These are phyloP conservation scores for Chloropsis hardwickii DNA, from an alignment of 2,113 vertebrate species.

Conservation along the genomic window DNA sequence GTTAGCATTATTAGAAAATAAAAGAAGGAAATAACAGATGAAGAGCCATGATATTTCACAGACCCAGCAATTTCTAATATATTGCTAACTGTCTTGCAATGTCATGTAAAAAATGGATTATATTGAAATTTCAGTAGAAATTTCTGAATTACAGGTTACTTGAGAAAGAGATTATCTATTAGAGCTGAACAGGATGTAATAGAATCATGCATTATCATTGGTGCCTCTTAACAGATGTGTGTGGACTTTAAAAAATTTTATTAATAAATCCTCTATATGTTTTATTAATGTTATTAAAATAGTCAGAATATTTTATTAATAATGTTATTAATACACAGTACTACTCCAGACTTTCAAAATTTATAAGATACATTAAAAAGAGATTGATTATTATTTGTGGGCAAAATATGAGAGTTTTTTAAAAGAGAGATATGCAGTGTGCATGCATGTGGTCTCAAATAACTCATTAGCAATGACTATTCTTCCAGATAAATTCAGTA, in stretches of 20 bases:
- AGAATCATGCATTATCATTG: neutral
- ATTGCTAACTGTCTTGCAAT: neutral
- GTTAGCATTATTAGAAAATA: neutral
- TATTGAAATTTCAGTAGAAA: neutral
- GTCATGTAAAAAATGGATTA: slow-evolving; percentile 4
- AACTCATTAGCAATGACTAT: neutral
- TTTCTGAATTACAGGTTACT: neutral
- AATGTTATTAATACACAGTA: slow-evolving; percentile 28
- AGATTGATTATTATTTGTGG: neutral
- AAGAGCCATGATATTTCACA: neutral
- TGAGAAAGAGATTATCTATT: neutral
- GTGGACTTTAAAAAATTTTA: neutral
- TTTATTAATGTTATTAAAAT: slow-evolving; percentile 33
- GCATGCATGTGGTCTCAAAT: neutral
- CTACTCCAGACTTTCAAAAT: neutral
- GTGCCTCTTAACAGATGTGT: neutral
- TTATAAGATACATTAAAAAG: neutral
- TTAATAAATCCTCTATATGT: neutral
- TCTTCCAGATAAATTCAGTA: neutral
- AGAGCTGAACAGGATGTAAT: neutral
- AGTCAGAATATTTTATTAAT: neutral
- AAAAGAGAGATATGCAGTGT: neutral
- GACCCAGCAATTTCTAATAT: neutral
- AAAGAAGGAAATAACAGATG: neutral
- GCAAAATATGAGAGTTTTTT: neutral